Conservation (phyloP, 2,113 vertebrate genomes). For the Spermophilus dauricus region DNA sequence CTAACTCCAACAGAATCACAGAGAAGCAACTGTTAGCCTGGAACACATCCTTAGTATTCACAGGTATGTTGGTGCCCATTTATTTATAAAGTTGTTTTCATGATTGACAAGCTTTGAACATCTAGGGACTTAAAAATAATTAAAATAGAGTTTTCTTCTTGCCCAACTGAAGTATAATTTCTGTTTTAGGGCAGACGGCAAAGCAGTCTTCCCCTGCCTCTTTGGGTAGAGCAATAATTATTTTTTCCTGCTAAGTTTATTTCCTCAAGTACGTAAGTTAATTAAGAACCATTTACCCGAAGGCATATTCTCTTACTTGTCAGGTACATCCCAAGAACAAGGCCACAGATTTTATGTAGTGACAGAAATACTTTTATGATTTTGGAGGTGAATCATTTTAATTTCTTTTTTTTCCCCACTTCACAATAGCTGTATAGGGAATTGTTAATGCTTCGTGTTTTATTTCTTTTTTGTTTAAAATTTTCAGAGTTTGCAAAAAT, state of each 20-base stretch:
- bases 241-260: conserved; percentile 22
- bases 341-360: conserved; percentile 50
- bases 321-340: conserved; percentile 35
- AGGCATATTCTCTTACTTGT: conserved; percentile 48
- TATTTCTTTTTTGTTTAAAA: conserved; percentile 86
- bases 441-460: conserved; percentile 79
- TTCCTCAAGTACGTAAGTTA: conserved; percentile 58
- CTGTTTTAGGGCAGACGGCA: conserved; percentile 65
- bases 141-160: conserved; percentile 12
- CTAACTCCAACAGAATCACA: not conserved
- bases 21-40: not conserved
- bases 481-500: conserved; percentile 82
- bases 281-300: conserved; percentile 76
- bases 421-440: conserved; percentile 79
- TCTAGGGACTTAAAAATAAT: conserved; percentile 7
- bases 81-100: not conserved
- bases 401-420: not conserved
- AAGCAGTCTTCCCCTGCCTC: conserved; percentile 55
- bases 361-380: conserved; percentile 75
- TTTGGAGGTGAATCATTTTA: conserved; percentile 78
- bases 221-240: conserved; percentile 62
- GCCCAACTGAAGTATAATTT: not conserved
- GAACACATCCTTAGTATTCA: conserved; percentile 17
- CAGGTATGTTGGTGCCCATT: not conserved
- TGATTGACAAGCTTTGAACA: not conserved